Evolutionary conservation across 1,140 invertebrate species (phyloP), one percentile per base, ranked within the genome.

Genomic region (Lordiphosa collinella): DNA sequence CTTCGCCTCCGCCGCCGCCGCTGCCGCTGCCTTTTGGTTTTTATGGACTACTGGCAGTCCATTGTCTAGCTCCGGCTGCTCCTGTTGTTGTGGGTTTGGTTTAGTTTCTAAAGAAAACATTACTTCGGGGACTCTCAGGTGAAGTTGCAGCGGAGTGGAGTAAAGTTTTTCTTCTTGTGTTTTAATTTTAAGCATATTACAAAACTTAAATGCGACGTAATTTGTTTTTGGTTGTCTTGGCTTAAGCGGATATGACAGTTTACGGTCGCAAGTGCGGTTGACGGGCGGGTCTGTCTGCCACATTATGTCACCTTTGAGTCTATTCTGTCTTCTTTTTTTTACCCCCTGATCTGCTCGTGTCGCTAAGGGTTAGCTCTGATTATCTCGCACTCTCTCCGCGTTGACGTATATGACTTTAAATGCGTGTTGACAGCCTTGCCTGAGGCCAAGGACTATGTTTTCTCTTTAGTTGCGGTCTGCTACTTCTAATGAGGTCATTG

Each of bases 121-220:
- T 65, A 36, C 64, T 52, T 64, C 57, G 36, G 36, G 14, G 14
- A 29, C 25, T 43, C 8, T 31, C 22, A 44, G 41, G 41, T 44
- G 29, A 13, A 44, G 41, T 44, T 32, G 29, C 13, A 7, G 18
- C 35, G 9, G 29, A 44, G 14, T 53, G 25, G 11, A 37, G 34
- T 18, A 52, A 65, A 71, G 13, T 62, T 74, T 73, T 74, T 64
- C 50, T 47, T 47, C 31, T 46, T 32, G 9, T 18, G 4, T 31
- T 72, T 80, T 70, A 67, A 54, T 69, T 80, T 76, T 80, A 76
- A 76, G 76, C 76, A 76, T 82, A 82, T 82, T 80, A 80, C 58
- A 51, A 63, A 82, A 84, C 78, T 84, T 71, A 84, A 82, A 84
- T 84, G 76, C 76, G 71, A 82, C 67, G 52, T 82, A 84, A 82